Percentiles rank a stretch among this genome's conserved stretches.
These are phyloP conservation scores for Sylvilagus bachmani DNA, from an alignment of 2,113 vertebrate species.

Conservation along the genomic window DNA sequence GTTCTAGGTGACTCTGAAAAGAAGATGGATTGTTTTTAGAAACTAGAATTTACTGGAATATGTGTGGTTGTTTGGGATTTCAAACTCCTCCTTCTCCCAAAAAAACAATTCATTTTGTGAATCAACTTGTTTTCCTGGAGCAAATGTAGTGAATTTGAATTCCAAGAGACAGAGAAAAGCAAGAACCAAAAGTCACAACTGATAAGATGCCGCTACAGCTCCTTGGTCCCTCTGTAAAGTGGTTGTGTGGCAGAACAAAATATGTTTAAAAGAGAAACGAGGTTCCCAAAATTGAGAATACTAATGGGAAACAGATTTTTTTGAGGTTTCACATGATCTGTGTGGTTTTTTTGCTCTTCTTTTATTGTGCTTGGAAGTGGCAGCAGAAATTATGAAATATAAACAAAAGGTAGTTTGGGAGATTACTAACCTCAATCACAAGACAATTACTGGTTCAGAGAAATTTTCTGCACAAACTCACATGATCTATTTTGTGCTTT, in stretches of 20 bases:
- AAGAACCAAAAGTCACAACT: slow-evolving; percentile 40
- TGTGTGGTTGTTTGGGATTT: neutral
- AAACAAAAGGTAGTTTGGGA: slow-evolving; percentile 34
- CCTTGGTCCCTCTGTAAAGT: neutral
- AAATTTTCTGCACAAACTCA: slow-evolving; percentile 19
- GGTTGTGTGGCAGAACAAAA: slow-evolving; percentile 39
- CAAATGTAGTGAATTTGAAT: slow-evolving; percentile 45
- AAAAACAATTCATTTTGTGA: slow-evolving; percentile 30
- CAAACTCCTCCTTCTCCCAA: neutral
- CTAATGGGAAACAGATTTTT: slow-evolving; percentile 60
- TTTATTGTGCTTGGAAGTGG: slow-evolving; percentile 51
- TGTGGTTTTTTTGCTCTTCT: slow-evolving; percentile 23
- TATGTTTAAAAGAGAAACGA: slow-evolving; percentile 49
- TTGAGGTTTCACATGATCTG: slow-evolving; percentile 45
- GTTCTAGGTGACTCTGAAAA: slow-evolving; percentile 22
- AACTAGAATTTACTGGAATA: slow-evolving; percentile 27
- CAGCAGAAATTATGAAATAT: slow-evolving; percentile 56
- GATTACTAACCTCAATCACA: neutral
- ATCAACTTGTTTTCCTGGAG: slow-evolving; percentile 43
- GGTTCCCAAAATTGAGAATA: slow-evolving; percentile 42
- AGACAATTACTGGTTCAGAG: neutral
- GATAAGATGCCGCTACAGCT: neutral
- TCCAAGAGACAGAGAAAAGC: slow-evolving; percentile 25
- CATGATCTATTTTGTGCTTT: neutral
- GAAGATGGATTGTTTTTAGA: neutral